Percentiles rank a stretch among this genome's conserved stretches.
phyloP scores from a whole-genome alignment of 2,888 invertebrate species.

The Cryptus viduatorius region DNA sequence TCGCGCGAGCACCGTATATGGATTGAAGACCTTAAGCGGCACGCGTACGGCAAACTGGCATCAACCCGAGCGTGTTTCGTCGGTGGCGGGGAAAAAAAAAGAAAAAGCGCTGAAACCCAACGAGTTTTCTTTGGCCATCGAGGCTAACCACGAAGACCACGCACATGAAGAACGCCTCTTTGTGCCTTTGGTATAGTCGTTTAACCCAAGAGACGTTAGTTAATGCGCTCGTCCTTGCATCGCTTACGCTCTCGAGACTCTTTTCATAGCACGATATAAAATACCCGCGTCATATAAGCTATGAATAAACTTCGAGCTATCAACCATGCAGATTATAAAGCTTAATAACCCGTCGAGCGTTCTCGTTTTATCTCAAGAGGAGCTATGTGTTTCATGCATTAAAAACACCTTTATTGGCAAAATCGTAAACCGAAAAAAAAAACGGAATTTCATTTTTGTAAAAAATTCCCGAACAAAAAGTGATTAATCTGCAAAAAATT shows the following conservation, averaged over 20 bases:
- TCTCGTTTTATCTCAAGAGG: neutral
- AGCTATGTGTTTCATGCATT: neutral
- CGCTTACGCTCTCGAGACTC: constrained; percentile 30
- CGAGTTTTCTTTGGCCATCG: constrained; percentile 44
- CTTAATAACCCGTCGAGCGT: constrained; percentile 1
- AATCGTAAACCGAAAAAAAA: neutral
- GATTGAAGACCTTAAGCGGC: constrained; percentile 31
- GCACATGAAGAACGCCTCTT: constrained; percentile 56
- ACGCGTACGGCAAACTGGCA: constrained; percentile 29
- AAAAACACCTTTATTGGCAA: neutral
- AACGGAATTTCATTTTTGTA: neutral
- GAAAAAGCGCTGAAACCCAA: constrained; percentile 35
- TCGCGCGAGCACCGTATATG: constrained; percentile 21
- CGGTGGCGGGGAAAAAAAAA: constrained; percentile 36
- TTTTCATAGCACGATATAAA: constrained; percentile 29
- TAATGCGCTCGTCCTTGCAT: constrained; percentile 60
- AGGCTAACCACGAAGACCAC: constrained; percentile 45
- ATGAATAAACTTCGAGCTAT: constrained; percentile 34
- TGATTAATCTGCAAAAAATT: too few relatives aligned
- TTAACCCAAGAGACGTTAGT: constrained; percentile 48
- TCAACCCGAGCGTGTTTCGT: constrained; percentile 36
- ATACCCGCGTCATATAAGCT: constrained; percentile 5
- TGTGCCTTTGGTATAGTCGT: constrained; percentile 42
- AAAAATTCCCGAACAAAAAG: too few relatives aligned
- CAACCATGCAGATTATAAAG: constrained; percentile 6